A percentile compares a stretch with the other conserved stretches of the same genome.
These are phyloP conservation scores for Dendrolimus kikuchii DNA, from an alignment of 1,140 invertebrate species.

Conservation along the genomic window DNA sequence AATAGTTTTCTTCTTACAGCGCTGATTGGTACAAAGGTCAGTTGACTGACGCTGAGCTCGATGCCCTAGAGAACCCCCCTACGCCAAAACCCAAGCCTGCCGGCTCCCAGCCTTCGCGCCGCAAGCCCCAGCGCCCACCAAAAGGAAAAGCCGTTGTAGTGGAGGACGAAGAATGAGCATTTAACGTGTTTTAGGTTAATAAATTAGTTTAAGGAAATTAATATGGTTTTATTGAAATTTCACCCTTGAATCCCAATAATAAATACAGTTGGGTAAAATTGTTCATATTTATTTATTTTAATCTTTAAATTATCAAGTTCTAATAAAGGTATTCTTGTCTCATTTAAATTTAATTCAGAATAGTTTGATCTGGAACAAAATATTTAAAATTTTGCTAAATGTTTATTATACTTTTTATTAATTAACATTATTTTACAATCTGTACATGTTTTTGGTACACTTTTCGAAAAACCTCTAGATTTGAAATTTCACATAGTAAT, in stretches of 20 bases:
- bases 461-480: too few species aligned
- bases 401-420: too few species aligned
- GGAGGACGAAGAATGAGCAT: slow-evolving; percentile 33
- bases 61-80: slow-evolving; percentile 83
- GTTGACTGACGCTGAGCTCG: slow-evolving; percentile 84
- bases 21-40: slow-evolving; percentile 90
- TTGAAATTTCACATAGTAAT: too few species aligned
- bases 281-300: too few species aligned
- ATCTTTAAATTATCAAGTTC: too few species aligned
- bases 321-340: too few species aligned
- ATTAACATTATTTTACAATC: too few species aligned
- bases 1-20: slow-evolving; percentile 68
- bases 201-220: slow-evolving; percentile 25
- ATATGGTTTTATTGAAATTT: background rate
- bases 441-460: too few species aligned
- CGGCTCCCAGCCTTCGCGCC: slow-evolving; percentile 71
- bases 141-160: slow-evolving; percentile 40
- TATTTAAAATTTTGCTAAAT: too few species aligned
- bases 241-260: background rate
- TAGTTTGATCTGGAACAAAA: too few species aligned
- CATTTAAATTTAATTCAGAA: too few species aligned
- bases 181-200: slow-evolving; percentile 40
- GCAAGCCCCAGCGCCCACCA: slow-evolving; percentile 64
- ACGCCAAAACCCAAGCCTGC: slow-evolving; percentile 75
- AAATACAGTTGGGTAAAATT: too few species aligned